Evolutionary conservation across 2,888 invertebrate genomes (phyloP).

Genomic region (Catocala nupta): DNA sequence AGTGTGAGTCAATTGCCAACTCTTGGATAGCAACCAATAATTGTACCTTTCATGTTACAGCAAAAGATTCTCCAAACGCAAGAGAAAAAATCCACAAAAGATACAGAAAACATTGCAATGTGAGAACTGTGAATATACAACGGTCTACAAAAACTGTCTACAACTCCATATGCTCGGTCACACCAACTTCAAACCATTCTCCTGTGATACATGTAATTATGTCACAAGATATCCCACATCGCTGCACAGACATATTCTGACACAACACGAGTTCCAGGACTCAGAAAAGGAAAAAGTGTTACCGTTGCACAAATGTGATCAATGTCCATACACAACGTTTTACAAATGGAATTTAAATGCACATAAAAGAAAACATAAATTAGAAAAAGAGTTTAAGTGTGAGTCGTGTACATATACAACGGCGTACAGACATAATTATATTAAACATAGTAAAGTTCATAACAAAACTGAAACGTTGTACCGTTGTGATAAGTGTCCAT

Average conservation of each 20-base stretch:
- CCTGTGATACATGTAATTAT: slow-evolving; percentile 63
- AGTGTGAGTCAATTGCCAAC: no score
- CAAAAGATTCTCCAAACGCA: slow-evolving; percentile 15
- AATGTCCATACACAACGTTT: slow-evolving; percentile 45
- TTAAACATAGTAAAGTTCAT: slow-evolving; percentile 61
- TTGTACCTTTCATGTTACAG: slow-evolving; percentile 12
- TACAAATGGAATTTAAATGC: slow-evolving; percentile 59
- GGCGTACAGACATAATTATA: slow-evolving; percentile 57
- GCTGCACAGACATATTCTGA: slow-evolving; percentile 60
- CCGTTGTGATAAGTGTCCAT: slow-evolving; percentile 72
- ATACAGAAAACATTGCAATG: slow-evolving; percentile 53
- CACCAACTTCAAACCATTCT: slow-evolving; percentile 53
- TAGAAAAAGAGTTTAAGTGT: slow-evolving; percentile 60
- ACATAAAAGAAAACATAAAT: slow-evolving; percentile 62
- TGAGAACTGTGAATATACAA: slow-evolving; percentile 63
- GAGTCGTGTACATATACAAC: slow-evolving; percentile 55
- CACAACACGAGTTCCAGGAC: slow-evolving; percentile 58
- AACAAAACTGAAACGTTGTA: slow-evolving; percentile 44
- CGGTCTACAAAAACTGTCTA: slow-evolving; percentile 65
- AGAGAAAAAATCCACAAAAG: slow-evolving; percentile 22
- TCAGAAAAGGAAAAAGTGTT: slow-evolving; percentile 2
- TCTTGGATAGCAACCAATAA: background rate
- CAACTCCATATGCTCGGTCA: slow-evolving; percentile 63
- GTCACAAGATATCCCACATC: slow-evolving; percentile 66
- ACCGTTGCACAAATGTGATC: slow-evolving; percentile 30